Conservation (phyloP, 2,797 vertebrate species). For the Hapalemur alaotrensis region DNA sequence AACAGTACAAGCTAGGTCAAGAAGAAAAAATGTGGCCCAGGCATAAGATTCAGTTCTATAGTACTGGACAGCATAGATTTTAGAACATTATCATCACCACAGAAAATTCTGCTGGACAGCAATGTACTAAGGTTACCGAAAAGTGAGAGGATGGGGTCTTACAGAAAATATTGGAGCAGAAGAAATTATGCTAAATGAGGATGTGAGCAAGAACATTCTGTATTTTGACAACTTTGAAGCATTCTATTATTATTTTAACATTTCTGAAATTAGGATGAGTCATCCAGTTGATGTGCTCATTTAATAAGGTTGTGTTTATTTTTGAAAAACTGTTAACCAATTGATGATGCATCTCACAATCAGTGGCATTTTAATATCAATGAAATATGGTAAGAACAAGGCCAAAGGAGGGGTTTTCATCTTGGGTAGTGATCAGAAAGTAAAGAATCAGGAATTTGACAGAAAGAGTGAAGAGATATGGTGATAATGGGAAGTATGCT, state of each 20-base stretch:
- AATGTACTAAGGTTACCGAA: neutral
- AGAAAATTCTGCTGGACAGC: neutral
- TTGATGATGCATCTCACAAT: slow-evolving; percentile 17
- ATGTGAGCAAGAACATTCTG: neutral
- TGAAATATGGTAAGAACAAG: neutral
- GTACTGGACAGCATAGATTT: neutral
- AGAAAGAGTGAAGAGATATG: neutral
- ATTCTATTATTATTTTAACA: slow-evolving; percentile 35
- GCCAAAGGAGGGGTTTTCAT: neutral
- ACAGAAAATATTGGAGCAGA: neutral
- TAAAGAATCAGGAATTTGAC: neutral
- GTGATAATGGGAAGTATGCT: neutral
- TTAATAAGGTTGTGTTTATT: slow-evolving; percentile 6
- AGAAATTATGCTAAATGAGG: neutral
- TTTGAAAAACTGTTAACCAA: slow-evolving; percentile 7
- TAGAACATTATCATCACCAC: neutral
- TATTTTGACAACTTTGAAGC: slow-evolving; percentile 14
- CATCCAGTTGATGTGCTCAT: neutral
- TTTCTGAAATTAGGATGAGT: slow-evolving; percentile 24
- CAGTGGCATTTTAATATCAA: neutral
- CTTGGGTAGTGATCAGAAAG: neutral
- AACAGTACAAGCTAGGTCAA: neutral
- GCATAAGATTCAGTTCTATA: neutral
- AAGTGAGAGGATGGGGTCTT: neutral
- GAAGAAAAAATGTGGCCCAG: neutral